These are phyloP conservation scores for Drosophila saltans DNA, from an alignment of 1,140 invertebrate species.

Conservation along the genomic window DNA sequence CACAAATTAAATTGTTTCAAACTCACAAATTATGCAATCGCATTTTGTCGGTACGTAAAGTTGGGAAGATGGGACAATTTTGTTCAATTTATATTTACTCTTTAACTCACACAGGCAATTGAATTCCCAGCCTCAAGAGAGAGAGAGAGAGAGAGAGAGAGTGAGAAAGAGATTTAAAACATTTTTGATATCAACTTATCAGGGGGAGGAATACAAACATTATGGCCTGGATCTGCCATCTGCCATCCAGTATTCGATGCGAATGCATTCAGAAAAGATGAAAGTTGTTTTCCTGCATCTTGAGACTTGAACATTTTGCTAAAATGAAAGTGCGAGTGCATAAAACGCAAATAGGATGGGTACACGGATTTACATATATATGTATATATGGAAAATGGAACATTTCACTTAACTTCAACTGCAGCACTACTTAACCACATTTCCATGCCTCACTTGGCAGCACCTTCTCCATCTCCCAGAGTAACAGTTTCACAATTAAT, in stretches of 20 bases:
- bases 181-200: constrained; percentile 29
- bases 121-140: constrained; percentile 40
- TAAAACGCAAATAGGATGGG: constrained; percentile 1
- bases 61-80: constrained; percentile 29
- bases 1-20: constrained; percentile 57
- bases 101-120: constrained; percentile 29
- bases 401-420: constrained; percentile 48
- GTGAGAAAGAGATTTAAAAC: constrained; percentile 21
- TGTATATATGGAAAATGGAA: not conserved
- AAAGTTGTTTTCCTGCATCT: constrained; percentile 3
- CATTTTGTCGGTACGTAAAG: not conserved
- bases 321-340: constrained; percentile 70
- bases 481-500: constrained; percentile 49
- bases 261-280: constrained; percentile 2
- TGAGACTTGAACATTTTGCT: constrained; percentile 21
- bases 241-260: not conserved
- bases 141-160: constrained; percentile 4
- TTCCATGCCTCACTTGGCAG: constrained; percentile 51
- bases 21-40: constrained; percentile 62
- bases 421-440: constrained; percentile 51
- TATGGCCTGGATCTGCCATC: constrained; percentile 8
- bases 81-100: constrained; percentile 46
- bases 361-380: not conserved
- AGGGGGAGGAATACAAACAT: not conserved
- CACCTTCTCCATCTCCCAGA: constrained; percentile 9